A percentile compares a stretch with the other conserved stretches of the same genome.
Conservation (phyloP, 92 coral and sea anemone genomes). For the Porites cylindrica region DNA sequence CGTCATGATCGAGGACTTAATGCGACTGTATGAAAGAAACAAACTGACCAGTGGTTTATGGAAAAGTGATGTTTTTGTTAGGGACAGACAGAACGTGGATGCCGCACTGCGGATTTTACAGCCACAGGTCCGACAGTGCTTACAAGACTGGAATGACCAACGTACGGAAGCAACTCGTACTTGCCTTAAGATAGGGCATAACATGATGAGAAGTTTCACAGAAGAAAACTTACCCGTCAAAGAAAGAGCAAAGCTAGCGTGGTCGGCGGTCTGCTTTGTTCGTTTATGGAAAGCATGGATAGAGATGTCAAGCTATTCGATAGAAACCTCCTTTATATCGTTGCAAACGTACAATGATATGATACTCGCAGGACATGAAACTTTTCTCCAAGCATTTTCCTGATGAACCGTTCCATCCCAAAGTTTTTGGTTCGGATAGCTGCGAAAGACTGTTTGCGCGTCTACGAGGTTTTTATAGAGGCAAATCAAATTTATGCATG, state of each 20-base stretch:
- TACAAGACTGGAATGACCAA: not conserved
- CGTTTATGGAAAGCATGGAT: conserved; percentile 25
- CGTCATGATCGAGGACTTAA: conserved; percentile 33
- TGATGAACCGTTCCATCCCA: conserved; percentile 5
- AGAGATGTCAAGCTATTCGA: not conserved
- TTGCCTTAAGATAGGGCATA: conserved; percentile 13
- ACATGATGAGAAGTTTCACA: conserved; percentile 4
- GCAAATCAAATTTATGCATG: conserved; percentile 26
- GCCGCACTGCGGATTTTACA: conserved; percentile 25
- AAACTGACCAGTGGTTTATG: conserved; percentile 34
- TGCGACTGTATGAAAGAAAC: conserved; percentile 12
- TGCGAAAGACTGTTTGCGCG: conserved; percentile 42
- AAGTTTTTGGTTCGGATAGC: conserved; percentile 17
- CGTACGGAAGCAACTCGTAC: conserved; percentile 5
- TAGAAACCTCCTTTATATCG: conserved; percentile 33
- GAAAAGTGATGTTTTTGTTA: conserved; percentile 50
- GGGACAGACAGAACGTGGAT: conserved; percentile 46
- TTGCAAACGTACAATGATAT: conserved; percentile 29
- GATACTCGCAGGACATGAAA: conserved; percentile 19
- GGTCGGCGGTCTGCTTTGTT: conserved; percentile 20
- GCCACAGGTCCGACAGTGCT: conserved; percentile 25
- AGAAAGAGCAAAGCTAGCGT: conserved; percentile 20
- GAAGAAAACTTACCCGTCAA: not conserved
- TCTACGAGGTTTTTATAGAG: not conserved
- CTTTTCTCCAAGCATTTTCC: conserved; percentile 8